Percentiles rank a stretch among this genome's conserved stretches.
These are phyloP conservation scores for Ovibos moschatus DNA, from an alignment of 2,113 vertebrate species.

Conservation along the genomic window DNA sequence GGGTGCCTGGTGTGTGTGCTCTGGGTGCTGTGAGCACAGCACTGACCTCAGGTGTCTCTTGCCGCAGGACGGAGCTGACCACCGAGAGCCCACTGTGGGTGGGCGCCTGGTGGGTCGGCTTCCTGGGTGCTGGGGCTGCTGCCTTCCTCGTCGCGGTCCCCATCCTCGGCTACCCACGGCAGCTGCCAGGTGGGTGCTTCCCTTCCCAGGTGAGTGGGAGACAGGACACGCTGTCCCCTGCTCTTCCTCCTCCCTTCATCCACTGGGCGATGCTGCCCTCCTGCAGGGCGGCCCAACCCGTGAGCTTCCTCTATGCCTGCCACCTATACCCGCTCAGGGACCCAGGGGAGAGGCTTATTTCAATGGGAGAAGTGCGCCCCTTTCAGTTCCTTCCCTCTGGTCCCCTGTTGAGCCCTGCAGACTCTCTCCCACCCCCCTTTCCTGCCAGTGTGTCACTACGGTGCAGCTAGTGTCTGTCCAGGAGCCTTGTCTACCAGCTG, in stretches of 20 bases:
- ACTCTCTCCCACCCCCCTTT: background rate
- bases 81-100: slow-evolving; percentile 94
- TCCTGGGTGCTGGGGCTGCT: slow-evolving; percentile 88
- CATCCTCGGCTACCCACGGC: slow-evolving; percentile 92
- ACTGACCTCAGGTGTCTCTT: background rate
- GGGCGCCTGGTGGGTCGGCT: slow-evolving; percentile 97
- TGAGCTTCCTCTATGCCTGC: background rate
- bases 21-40: rapidly evolving
- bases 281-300: rapidly evolving
- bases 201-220: rapidly evolving
- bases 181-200: slow-evolving; percentile 88
- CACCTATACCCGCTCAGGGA: rapidly evolving
- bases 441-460: rapidly evolving
- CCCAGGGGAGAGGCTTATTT: background rate
- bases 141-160: slow-evolving; percentile 88
- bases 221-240: background rate
- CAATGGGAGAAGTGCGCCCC: rapidly evolving
- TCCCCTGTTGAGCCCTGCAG: rapidly evolving
- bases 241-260: background rate
- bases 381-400: background rate
- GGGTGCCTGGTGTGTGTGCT: rapidly evolving
- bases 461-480: background rate
- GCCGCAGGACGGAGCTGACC: slow-evolving; percentile 82
- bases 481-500: rapidly evolving
- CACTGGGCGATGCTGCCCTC: background rate